Percentiles rank a stretch among this genome's conserved stretches.
phyloP scores from a whole-genome alignment of 2,888 invertebrate species.

The Synanthedon andrenaeformis region DNA sequence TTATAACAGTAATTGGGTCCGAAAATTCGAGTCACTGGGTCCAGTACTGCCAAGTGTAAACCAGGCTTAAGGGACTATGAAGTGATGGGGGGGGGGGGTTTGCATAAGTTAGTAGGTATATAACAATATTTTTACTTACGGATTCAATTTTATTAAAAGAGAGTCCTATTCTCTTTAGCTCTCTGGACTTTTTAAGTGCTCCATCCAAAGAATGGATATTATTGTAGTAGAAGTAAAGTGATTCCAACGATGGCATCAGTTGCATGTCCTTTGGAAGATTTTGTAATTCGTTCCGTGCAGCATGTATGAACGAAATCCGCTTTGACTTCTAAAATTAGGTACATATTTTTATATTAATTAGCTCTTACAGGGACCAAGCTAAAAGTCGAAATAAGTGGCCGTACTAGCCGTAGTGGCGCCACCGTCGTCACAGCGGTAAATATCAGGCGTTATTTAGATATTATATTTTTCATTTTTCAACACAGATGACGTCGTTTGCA shows the following conservation, averaged over 20 bases:
- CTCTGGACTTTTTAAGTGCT: constrained; percentile 76
- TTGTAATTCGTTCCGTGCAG: constrained; percentile 78
- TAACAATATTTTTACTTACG: constrained; percentile 52
- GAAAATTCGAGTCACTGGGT: too few species aligned
- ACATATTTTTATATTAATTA: background rate
- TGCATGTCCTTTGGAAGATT: constrained; percentile 79
- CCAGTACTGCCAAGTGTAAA: too few species aligned
- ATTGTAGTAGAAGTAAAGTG: constrained; percentile 80
- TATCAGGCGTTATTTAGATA: too few species aligned
- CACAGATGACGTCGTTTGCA: too few species aligned
- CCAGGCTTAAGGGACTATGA: too few species aligned
- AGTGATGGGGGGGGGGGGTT: too few species aligned
- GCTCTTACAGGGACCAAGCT: background rate
- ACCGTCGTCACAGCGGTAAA: too few species aligned
- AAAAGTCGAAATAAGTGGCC: background rate
- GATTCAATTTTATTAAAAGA: constrained; percentile 80
- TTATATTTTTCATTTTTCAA: too few species aligned
- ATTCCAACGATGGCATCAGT: constrained; percentile 76
- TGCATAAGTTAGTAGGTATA: too few species aligned
- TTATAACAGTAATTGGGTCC: too few species aligned
- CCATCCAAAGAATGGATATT: constrained; percentile 78
- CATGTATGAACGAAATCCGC: constrained; percentile 77
- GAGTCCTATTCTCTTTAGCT: constrained; percentile 75
- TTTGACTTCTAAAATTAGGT: constrained; percentile 67
- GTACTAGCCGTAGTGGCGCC: too few species aligned